A percentile compares a stretch with the other conserved stretches of the same genome.
Evolutionary conservation across 2,797 vertebrate genomes (phyloP).

Genomic region (Geotrypetes seraphini): DNA sequence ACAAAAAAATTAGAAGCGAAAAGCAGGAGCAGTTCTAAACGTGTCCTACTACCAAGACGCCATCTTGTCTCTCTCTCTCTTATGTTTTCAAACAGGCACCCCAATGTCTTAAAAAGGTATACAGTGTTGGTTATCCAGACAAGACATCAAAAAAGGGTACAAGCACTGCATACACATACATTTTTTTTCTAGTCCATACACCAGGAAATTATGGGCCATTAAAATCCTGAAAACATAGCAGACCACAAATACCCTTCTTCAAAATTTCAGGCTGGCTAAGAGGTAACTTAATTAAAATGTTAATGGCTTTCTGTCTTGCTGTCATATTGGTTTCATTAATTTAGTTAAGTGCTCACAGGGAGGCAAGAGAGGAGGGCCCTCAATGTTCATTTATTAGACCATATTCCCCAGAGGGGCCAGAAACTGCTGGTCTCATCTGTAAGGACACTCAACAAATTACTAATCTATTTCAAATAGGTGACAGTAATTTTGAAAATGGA

Average conservation of each 20-base stretch:
- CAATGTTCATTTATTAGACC: slow-evolving; percentile 14
- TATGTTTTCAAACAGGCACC: too few relatives aligned
- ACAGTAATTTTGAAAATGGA: slow-evolving; percentile 21
- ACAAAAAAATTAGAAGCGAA: too few relatives aligned
- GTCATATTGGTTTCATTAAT: slow-evolving; percentile 33
- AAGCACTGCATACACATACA: not conserved
- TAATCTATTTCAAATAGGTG: slow-evolving; percentile 24
- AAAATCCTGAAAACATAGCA: slow-evolving; percentile 17
- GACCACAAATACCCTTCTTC: slow-evolving; percentile 5
- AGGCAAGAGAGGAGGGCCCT: slow-evolving; percentile 11
- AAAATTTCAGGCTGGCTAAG: slow-evolving; percentile 16
- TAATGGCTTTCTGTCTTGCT: slow-evolving; percentile 27
- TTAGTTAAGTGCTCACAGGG: slow-evolving; percentile 23
- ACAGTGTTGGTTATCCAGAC: too few relatives aligned
- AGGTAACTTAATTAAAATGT: slow-evolving; percentile 28
- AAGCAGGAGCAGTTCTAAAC: too few relatives aligned
- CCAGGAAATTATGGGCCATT: slow-evolving; percentile 11
- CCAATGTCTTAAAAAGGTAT: too few relatives aligned
- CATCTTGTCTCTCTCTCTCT: too few relatives aligned
- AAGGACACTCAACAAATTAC: slow-evolving; percentile 29
- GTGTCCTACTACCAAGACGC: too few relatives aligned
- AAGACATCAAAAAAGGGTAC: too few relatives aligned
- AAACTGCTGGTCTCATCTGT: slow-evolving; percentile 30
- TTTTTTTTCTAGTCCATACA: slow-evolving; percentile 5
- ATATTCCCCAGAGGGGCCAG: slow-evolving; percentile 9